Evolutionary conservation across 2,888 invertebrate genomes (phyloP).

Genomic region (Entomobrya proxima): DNA sequence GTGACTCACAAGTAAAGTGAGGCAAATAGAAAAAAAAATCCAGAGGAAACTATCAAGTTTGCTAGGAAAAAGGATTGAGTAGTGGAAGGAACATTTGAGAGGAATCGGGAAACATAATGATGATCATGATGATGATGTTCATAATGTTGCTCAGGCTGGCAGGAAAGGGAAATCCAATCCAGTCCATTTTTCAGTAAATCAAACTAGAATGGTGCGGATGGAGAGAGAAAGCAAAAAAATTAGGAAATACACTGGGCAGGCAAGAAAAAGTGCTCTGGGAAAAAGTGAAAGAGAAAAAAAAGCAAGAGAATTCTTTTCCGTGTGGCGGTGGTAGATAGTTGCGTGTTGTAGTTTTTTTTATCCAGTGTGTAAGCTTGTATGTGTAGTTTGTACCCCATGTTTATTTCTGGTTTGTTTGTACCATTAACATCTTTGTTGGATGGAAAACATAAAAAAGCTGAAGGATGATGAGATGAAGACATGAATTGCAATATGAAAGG

Average conservation of each 20-base stretch:
- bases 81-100: background rate
- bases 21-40: no score
- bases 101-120: conserved; percentile 19
- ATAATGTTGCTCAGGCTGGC: background rate
- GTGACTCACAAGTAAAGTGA: conserved; percentile 4
- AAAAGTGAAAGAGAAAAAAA: background rate
- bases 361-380: background rate
- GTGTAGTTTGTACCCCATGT: no score
- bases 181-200: conserved; percentile 8
- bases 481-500: conserved; percentile 9
- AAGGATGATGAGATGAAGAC: conserved; percentile 33
- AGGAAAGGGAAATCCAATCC: conserved; percentile 14
- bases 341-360: background rate
- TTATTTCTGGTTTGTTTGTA: background rate
- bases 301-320: background rate
- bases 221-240: no score
- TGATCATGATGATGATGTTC: background rate
- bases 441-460: conserved; percentile 17
- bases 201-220: background rate
- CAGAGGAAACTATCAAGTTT: background rate
- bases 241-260: no score
- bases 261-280: background rate
- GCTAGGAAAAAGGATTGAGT: background rate
- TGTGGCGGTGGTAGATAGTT: background rate
- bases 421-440: background rate